Conservation (phyloP, 2,113 vertebrate genomes). For the Gymnogyps californianus region DNA sequence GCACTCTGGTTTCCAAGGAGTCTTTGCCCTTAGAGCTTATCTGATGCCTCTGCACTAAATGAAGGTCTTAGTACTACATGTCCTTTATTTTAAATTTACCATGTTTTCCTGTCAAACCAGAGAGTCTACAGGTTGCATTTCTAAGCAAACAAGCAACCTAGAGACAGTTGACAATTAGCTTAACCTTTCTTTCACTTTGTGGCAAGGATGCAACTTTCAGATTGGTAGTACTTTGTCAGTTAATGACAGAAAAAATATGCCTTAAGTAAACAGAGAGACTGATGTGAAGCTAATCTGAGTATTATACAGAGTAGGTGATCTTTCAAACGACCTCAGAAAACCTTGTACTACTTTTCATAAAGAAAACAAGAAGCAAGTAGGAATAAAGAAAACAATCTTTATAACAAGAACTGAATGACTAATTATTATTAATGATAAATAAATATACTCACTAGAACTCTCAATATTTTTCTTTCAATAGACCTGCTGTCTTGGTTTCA, state of each 20-base stretch:
- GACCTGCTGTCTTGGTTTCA: too few relatives aligned
- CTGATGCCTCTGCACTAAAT: not conserved
- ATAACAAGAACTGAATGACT: not conserved
- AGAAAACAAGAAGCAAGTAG: not conserved
- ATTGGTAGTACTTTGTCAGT: not conserved
- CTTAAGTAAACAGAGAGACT: not conserved
- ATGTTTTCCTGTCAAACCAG: not conserved
- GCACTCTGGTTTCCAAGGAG: not conserved
- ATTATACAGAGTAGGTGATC: not conserved
- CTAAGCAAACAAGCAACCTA: not conserved
- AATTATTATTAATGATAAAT: not conserved
- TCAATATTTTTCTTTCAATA: not conserved
- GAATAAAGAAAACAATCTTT: not conserved
- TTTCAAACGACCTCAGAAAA: not conserved
- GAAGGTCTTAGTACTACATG: not conserved
- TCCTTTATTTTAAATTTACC: not conserved
- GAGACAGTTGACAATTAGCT: not conserved
- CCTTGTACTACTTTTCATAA: not conserved
- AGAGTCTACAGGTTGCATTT: not conserved
- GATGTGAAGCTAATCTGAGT: not conserved
- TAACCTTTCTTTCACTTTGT: not conserved
- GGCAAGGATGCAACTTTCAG: not conserved
- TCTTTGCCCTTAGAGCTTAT: not conserved
- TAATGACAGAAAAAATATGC: not conserved
- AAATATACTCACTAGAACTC: not conserved